These are phyloP conservation scores for Brachyrhaphis roseni DNA, from an alignment of 2,797 vertebrate genomes.

Conservation along the genomic window DNA sequence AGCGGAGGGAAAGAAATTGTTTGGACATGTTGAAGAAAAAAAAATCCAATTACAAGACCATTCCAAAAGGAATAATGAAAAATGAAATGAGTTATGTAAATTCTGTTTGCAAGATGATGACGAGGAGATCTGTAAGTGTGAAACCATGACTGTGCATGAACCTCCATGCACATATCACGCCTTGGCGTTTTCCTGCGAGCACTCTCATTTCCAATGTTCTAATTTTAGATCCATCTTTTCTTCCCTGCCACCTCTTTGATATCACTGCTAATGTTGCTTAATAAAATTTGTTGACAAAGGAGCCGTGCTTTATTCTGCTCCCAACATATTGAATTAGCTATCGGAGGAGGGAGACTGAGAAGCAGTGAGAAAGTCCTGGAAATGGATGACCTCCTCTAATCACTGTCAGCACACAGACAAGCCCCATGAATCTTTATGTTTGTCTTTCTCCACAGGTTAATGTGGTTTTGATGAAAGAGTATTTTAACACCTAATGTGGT, in stretches of 20 bases:
- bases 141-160: slow-evolving; percentile 60
- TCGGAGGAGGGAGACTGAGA: slow-evolving; percentile 24
- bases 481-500: slow-evolving; percentile 66
- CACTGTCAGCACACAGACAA: slow-evolving; percentile 61
- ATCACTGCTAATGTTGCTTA: slow-evolving; percentile 64
- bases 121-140: slow-evolving; percentile 40
- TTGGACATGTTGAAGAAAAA: slow-evolving; percentile 49
- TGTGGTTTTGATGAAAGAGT: slow-evolving; percentile 74
- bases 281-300: slow-evolving; percentile 73
- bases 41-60: slow-evolving; percentile 68
- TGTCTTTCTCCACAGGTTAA: slow-evolving; percentile 70
- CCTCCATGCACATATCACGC: slow-evolving; percentile 31
- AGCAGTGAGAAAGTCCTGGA: slow-evolving; percentile 34
- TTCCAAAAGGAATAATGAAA: slow-evolving; percentile 69
- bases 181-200: slow-evolving; percentile 32
- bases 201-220: slow-evolving; percentile 48
- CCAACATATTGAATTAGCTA: slow-evolving; percentile 66
- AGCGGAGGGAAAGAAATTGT: slow-evolving; percentile 57
- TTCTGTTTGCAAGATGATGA: slow-evolving; percentile 59
- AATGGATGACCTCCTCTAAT: slow-evolving; percentile 65
- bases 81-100: slow-evolving; percentile 74
- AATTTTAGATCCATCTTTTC: slow-evolving; percentile 60
- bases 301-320: slow-evolving; percentile 41
- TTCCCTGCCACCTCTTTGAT: slow-evolving; percentile 55
- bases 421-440: slow-evolving; percentile 72